These are phyloP conservation scores for Gasterosteus aculeatus DNA, from an alignment of 2,113 vertebrate species.

Conservation along the genomic window DNA sequence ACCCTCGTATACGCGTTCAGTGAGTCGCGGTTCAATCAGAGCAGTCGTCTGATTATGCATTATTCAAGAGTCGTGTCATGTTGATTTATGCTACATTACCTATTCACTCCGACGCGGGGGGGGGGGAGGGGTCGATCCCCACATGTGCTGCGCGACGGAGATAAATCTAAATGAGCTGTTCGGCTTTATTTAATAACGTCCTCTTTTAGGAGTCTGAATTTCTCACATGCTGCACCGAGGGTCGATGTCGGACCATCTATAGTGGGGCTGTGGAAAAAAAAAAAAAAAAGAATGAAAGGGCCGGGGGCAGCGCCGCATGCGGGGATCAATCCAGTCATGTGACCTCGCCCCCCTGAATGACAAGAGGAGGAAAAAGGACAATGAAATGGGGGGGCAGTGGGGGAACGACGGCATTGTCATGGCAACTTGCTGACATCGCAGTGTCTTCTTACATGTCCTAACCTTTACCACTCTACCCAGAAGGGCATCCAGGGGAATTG, in stretches of 20 bases:
- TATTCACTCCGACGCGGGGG: slow-evolving; percentile 23
- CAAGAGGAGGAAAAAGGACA: slow-evolving; percentile 64
- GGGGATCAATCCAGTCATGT: slow-evolving; percentile 70
- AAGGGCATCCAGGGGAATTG: slow-evolving; percentile 57
- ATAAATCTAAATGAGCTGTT: slow-evolving; percentile 15
- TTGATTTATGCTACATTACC: slow-evolving; percentile 40
- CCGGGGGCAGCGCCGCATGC: slow-evolving; percentile 19
- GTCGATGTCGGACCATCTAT: slow-evolving; percentile 54
- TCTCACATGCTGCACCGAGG: slow-evolving; percentile 17
- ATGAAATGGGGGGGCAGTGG: slow-evolving; percentile 70
- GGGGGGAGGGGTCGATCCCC: slow-evolving; percentile 33
- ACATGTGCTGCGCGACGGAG: slow-evolving; percentile 5
- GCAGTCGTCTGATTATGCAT: slow-evolving; percentile 5
- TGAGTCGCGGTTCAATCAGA: slow-evolving; percentile 24
- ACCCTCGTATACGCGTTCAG: slow-evolving; percentile 54
- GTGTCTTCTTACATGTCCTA: slow-evolving; percentile 80
- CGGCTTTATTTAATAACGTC: slow-evolving; percentile 40
- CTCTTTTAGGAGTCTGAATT: slow-evolving; percentile 8
- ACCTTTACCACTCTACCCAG: slow-evolving; percentile 72
- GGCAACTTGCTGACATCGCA: slow-evolving; percentile 78
- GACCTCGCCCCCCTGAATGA: slow-evolving; percentile 58
- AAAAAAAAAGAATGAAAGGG: slow-evolving; percentile 19
- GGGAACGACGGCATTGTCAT: slow-evolving; percentile 73
- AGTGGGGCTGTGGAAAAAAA: slow-evolving; percentile 31
- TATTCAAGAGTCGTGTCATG: slow-evolving; percentile 19